These are phyloP conservation scores for Labeo rohita DNA, from an alignment of 2,113 vertebrate genomes.

Conservation along the genomic window DNA sequence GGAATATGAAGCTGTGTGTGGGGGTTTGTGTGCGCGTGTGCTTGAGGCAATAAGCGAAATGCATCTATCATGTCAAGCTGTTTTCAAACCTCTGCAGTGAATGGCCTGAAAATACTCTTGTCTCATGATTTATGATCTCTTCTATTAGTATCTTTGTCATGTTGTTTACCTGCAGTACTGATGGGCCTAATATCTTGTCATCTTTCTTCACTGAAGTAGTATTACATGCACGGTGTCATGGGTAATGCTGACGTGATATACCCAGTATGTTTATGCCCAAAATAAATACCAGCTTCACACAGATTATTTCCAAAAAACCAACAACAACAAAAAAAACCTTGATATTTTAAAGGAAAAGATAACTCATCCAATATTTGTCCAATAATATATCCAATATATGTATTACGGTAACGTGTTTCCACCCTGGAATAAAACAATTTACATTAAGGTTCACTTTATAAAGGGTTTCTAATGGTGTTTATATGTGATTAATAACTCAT, in stretches of 20 bases:
- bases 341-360: too few relatives aligned
- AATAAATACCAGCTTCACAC: neutral
- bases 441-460: too few relatives aligned
- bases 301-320: neutral
- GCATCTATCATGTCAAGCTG: constrained; percentile 32
- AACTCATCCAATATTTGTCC: too few relatives aligned
- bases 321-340: too few relatives aligned
- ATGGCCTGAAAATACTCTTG: neutral
- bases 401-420: too few relatives aligned
- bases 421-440: too few relatives aligned
- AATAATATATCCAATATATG: too few relatives aligned
- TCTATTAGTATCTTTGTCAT: constrained; percentile 2
- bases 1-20: constrained; percentile 31
- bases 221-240: neutral
- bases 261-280: neutral
- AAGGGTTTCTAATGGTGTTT: too few relatives aligned
- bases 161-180: constrained; percentile 30
- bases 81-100: neutral
- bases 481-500: too few relatives aligned
- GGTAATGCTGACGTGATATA: constrained; percentile 1
- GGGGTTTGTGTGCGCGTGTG: constrained; percentile 30
- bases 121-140: constrained; percentile 10
- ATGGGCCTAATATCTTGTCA: neutral
- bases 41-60: constrained; percentile 34
- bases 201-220: neutral